Evolutionary conservation across 2,113 vertebrate genomes (phyloP), one percentile per base, ranked within the genome.

Genomic region (Gobius niger): DNA sequence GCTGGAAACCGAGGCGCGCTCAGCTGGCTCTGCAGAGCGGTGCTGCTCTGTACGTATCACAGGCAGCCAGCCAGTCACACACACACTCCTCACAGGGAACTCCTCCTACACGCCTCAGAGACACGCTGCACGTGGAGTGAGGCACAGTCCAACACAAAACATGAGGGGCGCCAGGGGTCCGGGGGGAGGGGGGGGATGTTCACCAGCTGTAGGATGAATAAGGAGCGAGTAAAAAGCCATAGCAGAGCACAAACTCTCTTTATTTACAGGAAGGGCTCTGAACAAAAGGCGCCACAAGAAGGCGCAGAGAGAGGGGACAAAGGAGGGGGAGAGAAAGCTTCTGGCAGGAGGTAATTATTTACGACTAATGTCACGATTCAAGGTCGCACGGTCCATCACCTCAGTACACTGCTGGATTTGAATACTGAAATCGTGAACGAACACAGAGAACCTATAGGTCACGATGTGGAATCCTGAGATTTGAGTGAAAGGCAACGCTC

Each of bases 11-110:
- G 68, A 72, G 67, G 64, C 72, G 50, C 63, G 70, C 78, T 86
- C 79, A 81, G 80, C 81, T 88, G 84, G 73, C 78, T 84, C 80
- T 77, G 81, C 75, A 87, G 80, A 78, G 76, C 57, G 69, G 81
- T 72, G 70, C 75, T 76, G 61, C 44, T 73, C 70, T 70, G 71
- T 70, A 10, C 12, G 57, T 67, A 76, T 75, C 60, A 24, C 65
- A 76, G 70, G 63, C 72, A 71, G 67, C 66, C 81, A 85, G 73
- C 73, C 81, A 88, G 84, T 88, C 80, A 85, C 75, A 73, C 78
- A 73, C 78, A 87, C 83, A 89, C 87, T 91, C 89, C 84, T 88
- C 61, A 34, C 61, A 85, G 89, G 89, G 87, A 91, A 88, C 84
- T 90, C 90, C 89, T 87, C 84, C 89, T 86, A 88, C 84, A 79